phyloP scores from a whole-genome alignment of 2,888 invertebrate genomes.

The Isoperla grammatica region DNA sequence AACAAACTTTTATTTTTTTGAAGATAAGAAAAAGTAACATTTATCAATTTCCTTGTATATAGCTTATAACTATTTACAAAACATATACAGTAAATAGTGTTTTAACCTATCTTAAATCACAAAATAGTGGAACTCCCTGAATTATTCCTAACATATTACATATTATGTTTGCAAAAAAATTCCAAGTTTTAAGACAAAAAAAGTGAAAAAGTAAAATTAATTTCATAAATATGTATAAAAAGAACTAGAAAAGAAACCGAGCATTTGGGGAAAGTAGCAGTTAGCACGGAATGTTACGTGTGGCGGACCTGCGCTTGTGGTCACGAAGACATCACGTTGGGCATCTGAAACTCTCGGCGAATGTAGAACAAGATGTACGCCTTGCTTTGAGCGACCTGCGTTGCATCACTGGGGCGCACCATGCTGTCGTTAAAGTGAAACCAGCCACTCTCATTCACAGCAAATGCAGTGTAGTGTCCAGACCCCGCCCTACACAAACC shows the following conservation, averaged over 20 bases:
- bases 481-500: slow-evolving; percentile 60
- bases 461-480: slow-evolving; percentile 82
- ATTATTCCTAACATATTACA: too few relatives aligned
- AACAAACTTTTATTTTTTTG: too few relatives aligned
- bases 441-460: slow-evolving; percentile 69
- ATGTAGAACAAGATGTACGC: slow-evolving; percentile 84
- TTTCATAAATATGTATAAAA: background rate
- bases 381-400: slow-evolving; percentile 68
- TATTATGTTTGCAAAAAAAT: too few relatives aligned
- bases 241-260: background rate
- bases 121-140: too few relatives aligned
- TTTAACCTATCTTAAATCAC: background rate
- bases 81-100: slow-evolving; percentile 48
- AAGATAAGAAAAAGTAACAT: too few relatives aligned
- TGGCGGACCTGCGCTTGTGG: background rate
- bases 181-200: background rate
- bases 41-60: too few relatives aligned
- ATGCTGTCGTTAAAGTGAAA: slow-evolving; percentile 82
- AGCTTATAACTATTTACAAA: slow-evolving; percentile 47
- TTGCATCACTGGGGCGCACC: slow-evolving; percentile 62
- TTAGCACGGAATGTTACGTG: slow-evolving; percentile 7
- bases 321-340: slow-evolving; percentile 30
- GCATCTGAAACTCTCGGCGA: slow-evolving; percentile 55
- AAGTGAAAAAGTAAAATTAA: background rate
- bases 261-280: background rate